A percentile compares a stretch with the other conserved stretches of the same genome.
Evolutionary conservation across 2,797 vertebrate species (phyloP).

Genomic region (Enteromius thamalakanensis): DNA sequence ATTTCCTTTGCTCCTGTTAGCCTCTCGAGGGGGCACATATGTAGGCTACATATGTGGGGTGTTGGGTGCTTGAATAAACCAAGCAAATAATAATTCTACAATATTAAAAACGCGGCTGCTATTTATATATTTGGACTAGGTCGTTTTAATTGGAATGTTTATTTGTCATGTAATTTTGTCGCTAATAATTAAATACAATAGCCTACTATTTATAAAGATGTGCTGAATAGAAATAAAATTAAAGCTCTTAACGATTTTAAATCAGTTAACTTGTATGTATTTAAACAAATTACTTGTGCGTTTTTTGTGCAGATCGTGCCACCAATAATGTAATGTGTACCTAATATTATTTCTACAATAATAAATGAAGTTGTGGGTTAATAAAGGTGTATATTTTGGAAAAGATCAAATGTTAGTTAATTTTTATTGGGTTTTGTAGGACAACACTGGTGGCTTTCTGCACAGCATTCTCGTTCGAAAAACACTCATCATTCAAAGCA

Average conservation of each 20-base stretch:
- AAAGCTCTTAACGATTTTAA: background rate
- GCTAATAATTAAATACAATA: background rate
- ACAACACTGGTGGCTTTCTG: conserved; percentile 82
- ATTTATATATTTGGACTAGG: background rate
- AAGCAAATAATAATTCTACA: background rate
- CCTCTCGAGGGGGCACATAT: conserved; percentile 59
- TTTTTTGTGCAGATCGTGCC: background rate
- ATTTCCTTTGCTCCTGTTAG: conserved; percentile 61
- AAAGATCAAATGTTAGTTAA: conserved; percentile 48
- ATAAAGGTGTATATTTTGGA: background rate
- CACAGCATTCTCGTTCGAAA: conserved; percentile 84
- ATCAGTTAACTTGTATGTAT: background rate
- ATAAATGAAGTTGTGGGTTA: background rate
- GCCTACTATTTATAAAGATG: background rate
- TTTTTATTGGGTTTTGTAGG: conserved; percentile 69
- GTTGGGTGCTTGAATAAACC: background rate
- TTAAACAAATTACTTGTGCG: background rate
- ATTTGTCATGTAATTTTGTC: background rate
- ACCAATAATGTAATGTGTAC: background rate
- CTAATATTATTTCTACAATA: background rate
- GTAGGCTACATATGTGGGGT: background rate
- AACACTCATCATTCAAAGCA: conserved; percentile 79
- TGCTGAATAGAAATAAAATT: background rate
- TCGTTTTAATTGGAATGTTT: background rate
- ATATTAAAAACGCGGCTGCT: background rate